These are phyloP conservation scores for Thalassarche chlororhynchos DNA, from an alignment of 2,113 vertebrate species.

Conservation along the genomic window DNA sequence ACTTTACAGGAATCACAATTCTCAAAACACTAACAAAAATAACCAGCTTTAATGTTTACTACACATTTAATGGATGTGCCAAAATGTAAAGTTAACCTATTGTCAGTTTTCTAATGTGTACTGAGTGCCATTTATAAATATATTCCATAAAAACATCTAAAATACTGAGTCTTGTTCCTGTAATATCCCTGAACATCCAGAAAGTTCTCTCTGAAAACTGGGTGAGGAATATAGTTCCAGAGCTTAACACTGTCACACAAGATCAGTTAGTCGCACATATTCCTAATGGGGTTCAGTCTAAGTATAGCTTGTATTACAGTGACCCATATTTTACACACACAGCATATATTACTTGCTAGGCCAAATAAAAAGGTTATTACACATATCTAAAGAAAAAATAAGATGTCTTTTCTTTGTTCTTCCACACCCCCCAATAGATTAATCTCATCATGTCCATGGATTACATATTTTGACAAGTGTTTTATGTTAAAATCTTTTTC, in stretches of 20 bases:
- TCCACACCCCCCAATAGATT: constrained; percentile 14
- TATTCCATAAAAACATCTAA: constrained; percentile 33
- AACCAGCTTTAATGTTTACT: constrained; percentile 20
- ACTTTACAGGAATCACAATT: not conserved
- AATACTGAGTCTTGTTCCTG: constrained; percentile 46
- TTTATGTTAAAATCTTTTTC: constrained; percentile 65
- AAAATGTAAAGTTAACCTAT: constrained; percentile 3
- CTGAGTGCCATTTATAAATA: not conserved
- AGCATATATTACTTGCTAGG: constrained; percentile 58
- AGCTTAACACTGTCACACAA: constrained; percentile 55
- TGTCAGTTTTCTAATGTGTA: not conserved
- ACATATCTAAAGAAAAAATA: constrained; percentile 57
- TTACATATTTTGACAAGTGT: constrained; percentile 64
- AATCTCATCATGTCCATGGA: constrained; percentile 50
- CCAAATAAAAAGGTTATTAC: constrained; percentile 22
- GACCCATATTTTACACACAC: constrained; percentile 68
- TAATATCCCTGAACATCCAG: constrained; percentile 40
- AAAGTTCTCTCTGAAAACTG: constrained; percentile 43
- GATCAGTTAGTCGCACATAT: constrained; percentile 20
- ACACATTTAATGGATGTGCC: constrained; percentile 2
- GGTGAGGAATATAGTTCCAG: constrained; percentile 69
- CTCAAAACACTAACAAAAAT: constrained; percentile 34
- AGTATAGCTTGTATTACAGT: constrained; percentile 62
- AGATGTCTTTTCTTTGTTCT: constrained; percentile 47
- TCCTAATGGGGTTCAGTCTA: constrained; percentile 56